Conservation (phyloP, 2,113 vertebrate genomes). For the Pygoscelis adeliae region DNA sequence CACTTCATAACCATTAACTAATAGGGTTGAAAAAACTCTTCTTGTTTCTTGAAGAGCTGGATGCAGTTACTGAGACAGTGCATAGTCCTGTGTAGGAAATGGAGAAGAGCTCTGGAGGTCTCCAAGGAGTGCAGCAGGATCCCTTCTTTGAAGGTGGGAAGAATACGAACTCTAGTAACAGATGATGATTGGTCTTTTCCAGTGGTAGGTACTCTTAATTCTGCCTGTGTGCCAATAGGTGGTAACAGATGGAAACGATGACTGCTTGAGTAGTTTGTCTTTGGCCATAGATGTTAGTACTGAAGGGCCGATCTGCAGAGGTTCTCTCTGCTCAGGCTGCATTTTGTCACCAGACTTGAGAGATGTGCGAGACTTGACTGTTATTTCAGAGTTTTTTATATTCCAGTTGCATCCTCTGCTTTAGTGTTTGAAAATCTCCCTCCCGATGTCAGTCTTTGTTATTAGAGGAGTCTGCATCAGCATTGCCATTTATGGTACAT, state of each 20-base stretch:
- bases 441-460: background rate
- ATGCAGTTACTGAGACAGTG: background rate
- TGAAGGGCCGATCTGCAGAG: background rate
- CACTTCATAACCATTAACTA: background rate
- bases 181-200: background rate
- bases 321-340: background rate
- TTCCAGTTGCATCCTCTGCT: background rate
- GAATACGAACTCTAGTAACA: background rate
- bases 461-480: background rate
- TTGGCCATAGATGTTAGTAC: background rate
- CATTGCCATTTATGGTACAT: background rate
- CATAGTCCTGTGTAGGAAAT: background rate
- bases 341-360: background rate
- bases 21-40: background rate
- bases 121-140: background rate
- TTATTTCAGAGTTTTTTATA: background rate
- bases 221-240: background rate
- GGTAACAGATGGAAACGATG: background rate
- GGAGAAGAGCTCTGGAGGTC: background rate
- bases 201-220: background rate
- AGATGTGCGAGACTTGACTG: background rate
- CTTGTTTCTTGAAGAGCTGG: background rate
- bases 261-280: background rate
- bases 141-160: background rate
- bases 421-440: background rate